Conservation (phyloP, 2,113 vertebrate species). For the Psephotus haematonotus region DNA sequence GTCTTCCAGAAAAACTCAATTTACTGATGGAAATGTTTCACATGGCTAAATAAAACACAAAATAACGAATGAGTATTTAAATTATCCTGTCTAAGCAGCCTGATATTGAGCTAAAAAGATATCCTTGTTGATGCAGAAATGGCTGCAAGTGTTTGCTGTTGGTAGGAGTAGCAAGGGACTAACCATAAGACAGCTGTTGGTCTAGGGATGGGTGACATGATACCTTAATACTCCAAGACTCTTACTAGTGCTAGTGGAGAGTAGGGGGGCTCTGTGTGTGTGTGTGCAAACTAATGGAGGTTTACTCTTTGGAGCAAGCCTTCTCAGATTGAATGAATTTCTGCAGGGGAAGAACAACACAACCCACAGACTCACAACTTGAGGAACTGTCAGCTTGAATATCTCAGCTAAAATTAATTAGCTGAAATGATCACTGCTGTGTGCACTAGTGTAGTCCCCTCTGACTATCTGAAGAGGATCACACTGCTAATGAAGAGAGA, state of each 20-base stretch:
- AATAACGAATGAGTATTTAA: not conserved
- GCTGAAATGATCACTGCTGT: not conserved
- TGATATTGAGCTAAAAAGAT: not conserved
- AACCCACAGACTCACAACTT: not conserved
- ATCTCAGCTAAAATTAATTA: conserved; percentile 51
- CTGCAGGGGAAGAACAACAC: not conserved
- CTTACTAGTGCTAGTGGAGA: too few species aligned
- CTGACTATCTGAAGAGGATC: not conserved
- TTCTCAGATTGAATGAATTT: not conserved
- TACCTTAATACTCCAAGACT: not conserved
- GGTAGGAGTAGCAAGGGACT: not conserved
- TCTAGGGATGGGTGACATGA: not conserved
- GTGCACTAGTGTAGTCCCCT: not conserved
- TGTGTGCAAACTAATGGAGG: not conserved
- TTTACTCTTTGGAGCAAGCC: not conserved
- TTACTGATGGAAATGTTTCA: not conserved
- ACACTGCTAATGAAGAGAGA: not conserved
- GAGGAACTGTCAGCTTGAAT: not conserved
- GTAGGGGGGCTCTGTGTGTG: not conserved
- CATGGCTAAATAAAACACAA: not conserved
- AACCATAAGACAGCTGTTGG: not conserved
- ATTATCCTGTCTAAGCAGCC: not conserved
- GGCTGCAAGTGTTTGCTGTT: not conserved
- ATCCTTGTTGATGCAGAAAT: not conserved
- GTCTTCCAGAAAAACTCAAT: not conserved